A percentile compares a stretch with the other conserved stretches of the same genome.
phyloP scores from a whole-genome alignment of 1,140 invertebrate genomes.

The Drosophila ogumai region DNA sequence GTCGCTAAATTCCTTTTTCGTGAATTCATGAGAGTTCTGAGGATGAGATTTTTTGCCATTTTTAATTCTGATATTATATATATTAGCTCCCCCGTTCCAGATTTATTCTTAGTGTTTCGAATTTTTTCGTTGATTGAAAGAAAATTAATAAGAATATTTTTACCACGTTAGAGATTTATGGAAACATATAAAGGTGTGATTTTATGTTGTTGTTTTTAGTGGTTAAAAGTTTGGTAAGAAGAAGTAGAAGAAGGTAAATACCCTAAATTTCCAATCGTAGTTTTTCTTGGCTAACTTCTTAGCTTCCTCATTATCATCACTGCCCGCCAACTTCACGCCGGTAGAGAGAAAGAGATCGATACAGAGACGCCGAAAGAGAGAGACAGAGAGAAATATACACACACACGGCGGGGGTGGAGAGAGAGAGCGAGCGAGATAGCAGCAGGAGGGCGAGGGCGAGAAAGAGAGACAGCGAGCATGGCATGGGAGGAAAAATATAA shows the following conservation, averaged over 20 bases:
- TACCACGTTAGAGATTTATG: constrained; percentile 35
- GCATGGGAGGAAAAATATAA: constrained; percentile 37
- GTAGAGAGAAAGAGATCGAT: constrained; percentile 32
- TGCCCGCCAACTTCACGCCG: constrained; percentile 82
- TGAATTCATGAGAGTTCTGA: constrained; percentile 42
- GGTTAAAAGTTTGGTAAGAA: constrained; percentile 30
- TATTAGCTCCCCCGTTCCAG: constrained; percentile 11
- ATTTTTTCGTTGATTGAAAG: constrained; percentile 22
- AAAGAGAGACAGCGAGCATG: constrained; percentile 40
- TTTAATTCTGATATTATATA: constrained; percentile 9
- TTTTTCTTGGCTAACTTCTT: constrained; percentile 88
- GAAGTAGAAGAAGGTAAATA: constrained; percentile 85
- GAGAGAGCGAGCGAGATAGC: constrained; percentile 35
- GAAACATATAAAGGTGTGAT: constrained; percentile 56
- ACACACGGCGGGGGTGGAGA: constrained; percentile 31
- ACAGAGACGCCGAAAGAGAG: constrained; percentile 46
- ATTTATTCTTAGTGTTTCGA: constrained; percentile 19
- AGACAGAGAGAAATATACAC: constrained; percentile 48
- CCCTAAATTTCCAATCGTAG: constrained; percentile 93
- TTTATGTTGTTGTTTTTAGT: constrained; percentile 20
- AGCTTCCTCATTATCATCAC: constrained; percentile 86
- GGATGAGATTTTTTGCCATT: constrained; percentile 31
- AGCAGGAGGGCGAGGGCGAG: constrained; percentile 39
- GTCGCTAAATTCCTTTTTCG: constrained; percentile 12
- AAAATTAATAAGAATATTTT: constrained; percentile 41